Evolutionary conservation across 1,140 invertebrate species (phyloP).

Genomic region (Drosophila mayri): DNA sequence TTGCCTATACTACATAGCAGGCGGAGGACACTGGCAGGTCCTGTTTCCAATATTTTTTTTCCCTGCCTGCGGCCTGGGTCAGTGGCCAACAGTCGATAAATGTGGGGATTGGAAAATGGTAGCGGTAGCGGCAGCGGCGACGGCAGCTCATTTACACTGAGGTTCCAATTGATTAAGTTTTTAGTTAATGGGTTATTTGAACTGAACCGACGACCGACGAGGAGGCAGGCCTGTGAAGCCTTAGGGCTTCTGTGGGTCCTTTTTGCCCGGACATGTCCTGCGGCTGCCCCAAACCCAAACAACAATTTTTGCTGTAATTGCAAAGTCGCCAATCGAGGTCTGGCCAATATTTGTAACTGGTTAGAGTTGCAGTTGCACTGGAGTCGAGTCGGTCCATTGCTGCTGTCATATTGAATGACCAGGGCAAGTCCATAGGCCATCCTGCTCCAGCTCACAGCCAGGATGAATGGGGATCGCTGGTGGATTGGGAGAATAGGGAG

Average conservation of each 20-base stretch:
- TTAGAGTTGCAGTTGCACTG: slow-evolving; percentile 76
- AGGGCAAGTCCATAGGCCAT: slow-evolving; percentile 36
- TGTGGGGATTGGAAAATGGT: slow-evolving; percentile 34
- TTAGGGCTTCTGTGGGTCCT: slow-evolving; percentile 22
- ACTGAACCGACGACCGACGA: slow-evolving; percentile 49
- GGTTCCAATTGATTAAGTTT: slow-evolving; percentile 83
- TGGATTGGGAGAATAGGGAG: neutral
- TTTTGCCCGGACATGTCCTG: slow-evolving; percentile 57
- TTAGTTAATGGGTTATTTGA: slow-evolving; percentile 83
- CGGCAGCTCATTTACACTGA: slow-evolving; percentile 67
- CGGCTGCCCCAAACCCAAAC: slow-evolving; percentile 65
- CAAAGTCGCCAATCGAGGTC: slow-evolving; percentile 72
- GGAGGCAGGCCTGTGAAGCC: slow-evolving; percentile 5
- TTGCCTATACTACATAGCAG: slow-evolving; percentile 59
- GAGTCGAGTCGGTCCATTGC: slow-evolving; percentile 44
- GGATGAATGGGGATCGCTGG: slow-evolving; percentile 20
- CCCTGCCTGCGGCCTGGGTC: slow-evolving; percentile 41
- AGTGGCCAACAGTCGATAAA: slow-evolving; percentile 51
- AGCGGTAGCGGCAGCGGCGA: slow-evolving; percentile 20
- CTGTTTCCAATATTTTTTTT: slow-evolving; percentile 16
- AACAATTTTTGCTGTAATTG: slow-evolving; percentile 82
- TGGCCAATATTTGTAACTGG: slow-evolving; percentile 79
- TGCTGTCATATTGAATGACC: slow-evolving; percentile 72
- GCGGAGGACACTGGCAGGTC: slow-evolving; percentile 4
- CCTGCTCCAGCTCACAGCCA: slow-evolving; percentile 13